Conservation (phyloP, 2,113 vertebrate genomes). For the Osmerus mordax region DNA sequence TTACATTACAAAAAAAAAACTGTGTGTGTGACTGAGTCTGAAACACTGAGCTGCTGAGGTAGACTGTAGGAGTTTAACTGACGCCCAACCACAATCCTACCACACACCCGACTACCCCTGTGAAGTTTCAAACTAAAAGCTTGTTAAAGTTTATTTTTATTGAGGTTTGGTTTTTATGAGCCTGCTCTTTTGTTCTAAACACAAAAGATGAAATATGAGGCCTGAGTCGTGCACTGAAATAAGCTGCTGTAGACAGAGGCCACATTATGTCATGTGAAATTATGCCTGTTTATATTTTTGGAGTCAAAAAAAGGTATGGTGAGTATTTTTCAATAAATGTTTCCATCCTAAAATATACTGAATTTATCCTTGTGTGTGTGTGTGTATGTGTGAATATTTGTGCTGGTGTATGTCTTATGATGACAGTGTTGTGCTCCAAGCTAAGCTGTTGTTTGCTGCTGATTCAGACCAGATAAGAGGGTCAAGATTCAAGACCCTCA, state of each 20-base stretch:
- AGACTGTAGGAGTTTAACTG: slow-evolving; percentile 10
- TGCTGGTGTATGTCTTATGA: neutral
- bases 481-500: too few relatives aligned
- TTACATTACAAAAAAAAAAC: neutral
- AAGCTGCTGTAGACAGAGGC: slow-evolving; percentile 1
- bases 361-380: neutral
- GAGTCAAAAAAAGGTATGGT: neutral
- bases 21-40: neutral
- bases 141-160: slow-evolving; percentile 36
- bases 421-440: neutral
- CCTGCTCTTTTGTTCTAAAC: slow-evolving; percentile 26
- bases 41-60: neutral
- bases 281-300: neutral
- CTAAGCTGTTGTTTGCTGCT: neutral
- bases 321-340: neutral
- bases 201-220: slow-evolving; percentile 30
- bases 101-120: slow-evolving; percentile 38
- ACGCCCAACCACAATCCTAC: slow-evolving; percentile 35
- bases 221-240: slow-evolving; percentile 19
- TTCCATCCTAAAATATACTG: neutral
- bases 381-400: neutral
- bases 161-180: slow-evolving; percentile 31
- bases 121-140: slow-evolving; percentile 30
- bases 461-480: too few relatives aligned
- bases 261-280: neutral